Evolutionary conservation across 2,888 invertebrate genomes (phyloP).

Genomic region (Helleia helle): DNA sequence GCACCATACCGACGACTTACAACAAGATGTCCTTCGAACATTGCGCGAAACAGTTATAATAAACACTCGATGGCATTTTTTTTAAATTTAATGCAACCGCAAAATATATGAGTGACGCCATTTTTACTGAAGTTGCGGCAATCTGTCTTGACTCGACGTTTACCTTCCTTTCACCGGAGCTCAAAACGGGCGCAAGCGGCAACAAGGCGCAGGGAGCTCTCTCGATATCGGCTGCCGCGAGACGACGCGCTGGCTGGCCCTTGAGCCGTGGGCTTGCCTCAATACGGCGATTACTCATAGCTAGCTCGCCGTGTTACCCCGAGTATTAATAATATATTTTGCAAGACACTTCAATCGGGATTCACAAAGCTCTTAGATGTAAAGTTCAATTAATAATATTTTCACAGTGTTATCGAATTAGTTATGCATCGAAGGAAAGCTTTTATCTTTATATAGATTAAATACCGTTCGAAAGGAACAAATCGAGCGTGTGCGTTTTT

Average conservation of each 20-base stretch:
- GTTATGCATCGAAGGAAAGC: slow-evolving; percentile 26
- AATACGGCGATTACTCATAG: slow-evolving; percentile 25
- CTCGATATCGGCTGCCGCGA: slow-evolving; percentile 25
- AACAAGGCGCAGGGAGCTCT: slow-evolving; percentile 24
- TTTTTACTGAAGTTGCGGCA: slow-evolving; percentile 66
- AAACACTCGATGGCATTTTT: slow-evolving; percentile 33
- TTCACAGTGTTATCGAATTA: background rate
- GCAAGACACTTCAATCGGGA: background rate
- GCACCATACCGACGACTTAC: slow-evolving; percentile 1
- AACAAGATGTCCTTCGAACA: slow-evolving; percentile 29
- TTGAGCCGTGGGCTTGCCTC: slow-evolving; percentile 28
- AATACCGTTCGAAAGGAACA: slow-evolving; percentile 37
- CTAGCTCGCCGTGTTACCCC: slow-evolving; percentile 2
- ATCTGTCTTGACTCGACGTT: slow-evolving; percentile 56
- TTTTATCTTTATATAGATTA: slow-evolving; percentile 42
- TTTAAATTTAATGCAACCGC: slow-evolving; percentile 49
- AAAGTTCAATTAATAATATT: too few relatives aligned
- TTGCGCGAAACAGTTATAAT: slow-evolving; percentile 29
- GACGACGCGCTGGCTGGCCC: slow-evolving; percentile 52
- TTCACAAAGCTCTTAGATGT: background rate
- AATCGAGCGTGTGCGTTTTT: background rate
- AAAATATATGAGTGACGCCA: slow-evolving; percentile 66
- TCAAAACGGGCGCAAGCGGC: slow-evolving; percentile 18
- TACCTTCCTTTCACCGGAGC: slow-evolving; percentile 65
- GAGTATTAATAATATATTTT: background rate